These are phyloP conservation scores for Peromyscus aztecus DNA, from an alignment of 2,797 vertebrate species.

Conservation along the genomic window DNA sequence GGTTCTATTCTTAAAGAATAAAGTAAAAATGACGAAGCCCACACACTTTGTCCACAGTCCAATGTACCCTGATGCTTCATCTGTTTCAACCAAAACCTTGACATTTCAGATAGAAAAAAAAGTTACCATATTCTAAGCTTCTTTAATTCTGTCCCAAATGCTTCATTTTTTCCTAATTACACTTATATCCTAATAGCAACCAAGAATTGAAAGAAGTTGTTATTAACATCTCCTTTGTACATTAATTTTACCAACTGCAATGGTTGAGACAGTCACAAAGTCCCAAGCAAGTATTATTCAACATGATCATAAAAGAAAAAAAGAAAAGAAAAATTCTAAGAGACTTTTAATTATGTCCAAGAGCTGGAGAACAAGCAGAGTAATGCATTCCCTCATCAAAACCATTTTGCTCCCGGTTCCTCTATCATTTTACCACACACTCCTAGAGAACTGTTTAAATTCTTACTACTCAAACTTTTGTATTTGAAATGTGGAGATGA, in stretches of 20 bases:
- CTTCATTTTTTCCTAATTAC: background rate
- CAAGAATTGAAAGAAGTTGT: background rate
- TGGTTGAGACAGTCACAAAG: background rate
- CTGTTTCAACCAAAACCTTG: background rate
- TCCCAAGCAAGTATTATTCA: background rate
- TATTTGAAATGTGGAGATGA: constrained; percentile 52
- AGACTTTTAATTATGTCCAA: background rate
- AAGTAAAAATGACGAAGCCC: constrained; percentile 51
- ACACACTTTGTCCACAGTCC: background rate
- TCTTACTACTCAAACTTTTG: constrained; percentile 42
- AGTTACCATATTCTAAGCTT: background rate
- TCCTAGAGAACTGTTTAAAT: constrained; percentile 34
- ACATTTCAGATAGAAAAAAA: constrained; percentile 9
- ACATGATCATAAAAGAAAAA: background rate
- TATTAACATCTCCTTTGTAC: background rate
- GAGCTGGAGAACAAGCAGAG: constrained; percentile 41
- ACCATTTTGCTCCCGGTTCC: constrained; percentile 22
- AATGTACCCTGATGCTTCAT: background rate
- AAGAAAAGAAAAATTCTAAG: constrained; percentile 17
- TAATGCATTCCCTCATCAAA: background rate
- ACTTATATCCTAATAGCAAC: background rate
- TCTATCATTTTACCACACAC: constrained; percentile 16
- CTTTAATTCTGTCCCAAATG: constrained; percentile 41
- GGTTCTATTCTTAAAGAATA: background rate
- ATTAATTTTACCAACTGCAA: background rate